A percentile compares a stretch with the other conserved stretches of the same genome.
Evolutionary conservation across 2,113 vertebrate genomes (phyloP).

Genomic region (Apodemus speciosus): DNA sequence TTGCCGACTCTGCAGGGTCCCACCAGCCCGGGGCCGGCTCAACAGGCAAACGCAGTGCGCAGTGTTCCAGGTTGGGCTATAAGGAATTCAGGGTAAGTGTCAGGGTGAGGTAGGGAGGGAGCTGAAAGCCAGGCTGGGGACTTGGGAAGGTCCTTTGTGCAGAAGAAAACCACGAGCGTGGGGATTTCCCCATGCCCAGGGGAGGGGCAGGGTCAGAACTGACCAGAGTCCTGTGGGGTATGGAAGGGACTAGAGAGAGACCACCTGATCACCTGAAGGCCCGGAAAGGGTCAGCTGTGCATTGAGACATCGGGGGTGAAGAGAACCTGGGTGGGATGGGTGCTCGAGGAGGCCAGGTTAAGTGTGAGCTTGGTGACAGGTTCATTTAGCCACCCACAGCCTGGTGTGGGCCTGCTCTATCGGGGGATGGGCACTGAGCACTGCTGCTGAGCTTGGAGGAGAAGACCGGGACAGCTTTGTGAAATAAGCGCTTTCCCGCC

Average conservation of each 20-base stretch:
- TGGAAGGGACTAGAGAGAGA: background rate
- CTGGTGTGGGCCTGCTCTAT: rapidly evolving
- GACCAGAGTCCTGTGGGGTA: background rate
- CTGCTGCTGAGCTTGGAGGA: background rate
- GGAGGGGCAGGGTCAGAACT: background rate
- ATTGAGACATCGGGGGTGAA: rapidly evolving
- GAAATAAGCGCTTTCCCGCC: too few species aligned
- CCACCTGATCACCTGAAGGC: background rate
- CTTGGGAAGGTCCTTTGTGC: background rate
- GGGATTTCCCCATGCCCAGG: background rate
- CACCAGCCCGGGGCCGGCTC: background rate
- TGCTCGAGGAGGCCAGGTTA: background rate
- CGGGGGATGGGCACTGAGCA: background rate
- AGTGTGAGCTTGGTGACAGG: background rate
- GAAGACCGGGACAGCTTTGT: rapidly evolving
- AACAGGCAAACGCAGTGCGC: rapidly evolving
- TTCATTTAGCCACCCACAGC: background rate
- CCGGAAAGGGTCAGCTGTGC: background rate
- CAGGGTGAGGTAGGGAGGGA: background rate
- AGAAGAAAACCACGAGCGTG: background rate
- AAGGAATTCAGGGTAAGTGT: background rate
- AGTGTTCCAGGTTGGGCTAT: too few species aligned
- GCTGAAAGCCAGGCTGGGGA: background rate
- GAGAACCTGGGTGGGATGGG: background rate
- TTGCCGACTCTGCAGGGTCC: background rate